Conservation (phyloP, 2,888 invertebrate genomes). For the Chirona hameri region DNA sequence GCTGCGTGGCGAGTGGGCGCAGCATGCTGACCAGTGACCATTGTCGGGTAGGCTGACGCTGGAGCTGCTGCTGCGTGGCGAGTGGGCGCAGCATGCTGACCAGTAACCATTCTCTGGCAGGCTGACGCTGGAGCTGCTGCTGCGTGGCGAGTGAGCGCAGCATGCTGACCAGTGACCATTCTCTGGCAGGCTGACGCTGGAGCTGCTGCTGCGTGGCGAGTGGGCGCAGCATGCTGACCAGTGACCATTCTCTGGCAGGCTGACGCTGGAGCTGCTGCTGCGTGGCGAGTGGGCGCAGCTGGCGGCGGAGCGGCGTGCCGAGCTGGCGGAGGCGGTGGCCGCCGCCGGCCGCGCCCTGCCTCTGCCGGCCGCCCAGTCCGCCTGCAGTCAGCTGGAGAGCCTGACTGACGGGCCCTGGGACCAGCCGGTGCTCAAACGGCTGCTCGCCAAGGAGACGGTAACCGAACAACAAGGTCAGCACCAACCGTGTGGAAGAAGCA, state of each 20-base stretch:
- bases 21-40: not conserved
- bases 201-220: not conserved
- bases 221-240: not conserved
- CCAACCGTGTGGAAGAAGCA: too few species aligned
- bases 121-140: not conserved
- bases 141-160: not conserved
- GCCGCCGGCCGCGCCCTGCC: not conserved
- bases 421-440: not conserved
- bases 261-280: slow-evolving; percentile 27
- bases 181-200: not conserved
- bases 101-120: too few species aligned
- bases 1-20: not conserved
- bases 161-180: not conserved
- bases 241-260: not conserved
- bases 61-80: not conserved
- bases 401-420: not conserved
- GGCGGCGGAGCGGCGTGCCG: not conserved
- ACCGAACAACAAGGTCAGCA: not conserved
- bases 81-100: not conserved
- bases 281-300: slow-evolving; percentile 1
- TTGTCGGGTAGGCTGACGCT: too few species aligned
- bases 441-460: not conserved
- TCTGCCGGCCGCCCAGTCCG: not conserved
- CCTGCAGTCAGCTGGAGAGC: not conserved
- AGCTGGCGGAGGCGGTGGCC: not conserved